phyloP scores from a whole-genome alignment of 1,140 invertebrate species.

The Oryzaephilus surinamensis region DNA sequence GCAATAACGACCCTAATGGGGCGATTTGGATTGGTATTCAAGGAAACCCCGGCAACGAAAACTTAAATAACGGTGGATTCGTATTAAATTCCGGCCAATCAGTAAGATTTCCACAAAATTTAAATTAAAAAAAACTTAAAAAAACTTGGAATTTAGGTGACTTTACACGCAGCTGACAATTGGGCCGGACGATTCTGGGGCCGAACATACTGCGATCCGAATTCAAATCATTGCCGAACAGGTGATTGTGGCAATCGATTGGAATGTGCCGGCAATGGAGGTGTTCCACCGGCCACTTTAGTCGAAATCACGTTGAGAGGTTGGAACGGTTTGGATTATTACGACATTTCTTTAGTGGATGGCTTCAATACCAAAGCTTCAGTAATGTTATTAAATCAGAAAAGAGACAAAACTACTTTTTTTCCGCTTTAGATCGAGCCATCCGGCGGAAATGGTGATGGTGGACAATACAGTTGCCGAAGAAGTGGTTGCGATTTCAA shows the following conservation, averaged over 20 bases:
- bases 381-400: slow-evolving; percentile 4
- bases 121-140: too few species aligned
- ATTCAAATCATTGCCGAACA: slow-evolving; percentile 28
- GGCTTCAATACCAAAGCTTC: slow-evolving; percentile 30
- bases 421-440: slow-evolving; percentile 14
- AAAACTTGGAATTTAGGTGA: background rate
- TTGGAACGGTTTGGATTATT: slow-evolving; percentile 33
- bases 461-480: slow-evolving; percentile 34
- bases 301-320: slow-evolving; percentile 37
- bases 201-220: slow-evolving; percentile 26
- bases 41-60: slow-evolving; percentile 24
- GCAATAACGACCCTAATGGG: slow-evolving; percentile 23
- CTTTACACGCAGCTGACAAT: slow-evolving; percentile 9
- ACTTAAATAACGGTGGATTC: slow-evolving; percentile 28
- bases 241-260: slow-evolving; percentile 37
- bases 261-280: slow-evolving; percentile 36
- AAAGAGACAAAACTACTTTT: background rate
- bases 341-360: slow-evolving; percentile 38
- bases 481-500: slow-evolving; percentile 32
- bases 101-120: slow-evolving; percentile 16
- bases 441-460: slow-evolving; percentile 17
- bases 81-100: slow-evolving; percentile 19
- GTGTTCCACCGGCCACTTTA: slow-evolving; percentile 37
- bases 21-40: slow-evolving; percentile 28
- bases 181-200: slow-evolving; percentile 31